These are phyloP conservation scores for Caenorhabditis briggsae DNA, from an alignment of 1,140 invertebrate species.

Conservation along the genomic window DNA sequence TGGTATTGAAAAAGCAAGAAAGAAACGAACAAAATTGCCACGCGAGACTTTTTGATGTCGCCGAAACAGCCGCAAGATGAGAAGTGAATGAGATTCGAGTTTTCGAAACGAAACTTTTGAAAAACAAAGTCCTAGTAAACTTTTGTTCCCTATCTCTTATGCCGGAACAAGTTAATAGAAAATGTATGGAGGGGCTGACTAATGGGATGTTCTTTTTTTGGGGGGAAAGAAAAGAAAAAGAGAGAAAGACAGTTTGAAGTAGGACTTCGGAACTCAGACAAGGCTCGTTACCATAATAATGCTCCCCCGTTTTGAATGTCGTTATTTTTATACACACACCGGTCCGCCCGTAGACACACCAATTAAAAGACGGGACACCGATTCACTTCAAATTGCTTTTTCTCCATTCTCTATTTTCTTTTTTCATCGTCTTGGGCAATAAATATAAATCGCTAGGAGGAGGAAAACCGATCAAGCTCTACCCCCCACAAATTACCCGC, in stretches of 20 bases:
- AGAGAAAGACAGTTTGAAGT: too few species aligned
- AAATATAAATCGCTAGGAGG: background rate
- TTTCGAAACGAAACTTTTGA: background rate
- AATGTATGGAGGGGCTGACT: slow-evolving; percentile 42
- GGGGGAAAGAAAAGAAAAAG: background rate
- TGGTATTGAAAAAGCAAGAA: background rate
- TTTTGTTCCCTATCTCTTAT: background rate
- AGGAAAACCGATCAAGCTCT: background rate
- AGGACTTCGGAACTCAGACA: too few species aligned
- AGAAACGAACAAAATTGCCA: slow-evolving; percentile 45
- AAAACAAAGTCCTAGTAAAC: background rate
- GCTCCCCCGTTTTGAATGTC: slow-evolving; percentile 26
- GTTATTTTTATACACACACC: slow-evolving; percentile 51
- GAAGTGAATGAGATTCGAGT: slow-evolving; percentile 33
- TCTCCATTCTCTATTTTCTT: background rate
- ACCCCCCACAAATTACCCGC: slow-evolving; percentile 27
- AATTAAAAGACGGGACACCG: slow-evolving; percentile 49
- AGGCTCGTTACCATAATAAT: slow-evolving; percentile 3
- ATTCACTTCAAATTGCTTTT: slow-evolving; percentile 47
- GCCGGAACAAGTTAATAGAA: slow-evolving; percentile 11
- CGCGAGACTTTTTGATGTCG: slow-evolving; percentile 50
- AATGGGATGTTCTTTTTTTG: slow-evolving; percentile 36
- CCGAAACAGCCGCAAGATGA: slow-evolving; percentile 31
- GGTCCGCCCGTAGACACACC: slow-evolving; percentile 12
- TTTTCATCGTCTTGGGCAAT: background rate